Evolutionary conservation across 2,888 invertebrate species (phyloP).

Genomic region (Mythimna loreyi): DNA sequence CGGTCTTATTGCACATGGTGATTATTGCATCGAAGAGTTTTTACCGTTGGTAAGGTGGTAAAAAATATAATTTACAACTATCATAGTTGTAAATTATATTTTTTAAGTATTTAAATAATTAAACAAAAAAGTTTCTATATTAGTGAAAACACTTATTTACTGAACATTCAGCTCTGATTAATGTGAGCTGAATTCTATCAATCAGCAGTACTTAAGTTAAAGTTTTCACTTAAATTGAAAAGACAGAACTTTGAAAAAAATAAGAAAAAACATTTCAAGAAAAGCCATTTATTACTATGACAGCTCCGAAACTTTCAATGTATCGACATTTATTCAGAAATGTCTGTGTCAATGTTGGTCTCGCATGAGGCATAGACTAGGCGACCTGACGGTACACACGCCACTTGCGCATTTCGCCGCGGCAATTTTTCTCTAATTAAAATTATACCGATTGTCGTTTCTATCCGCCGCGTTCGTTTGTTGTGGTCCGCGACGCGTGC

Average conservation of each 20-base stretch:
- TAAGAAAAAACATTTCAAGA: constrained; percentile 9
- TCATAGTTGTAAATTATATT: constrained; percentile 38
- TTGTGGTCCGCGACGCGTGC: constrained; percentile 88
- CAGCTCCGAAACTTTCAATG: constrained; percentile 3
- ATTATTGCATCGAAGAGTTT: constrained; percentile 84
- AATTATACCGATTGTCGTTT: constrained; percentile 89
- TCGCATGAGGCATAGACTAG: background rate
- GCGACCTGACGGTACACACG: constrained; percentile 69
- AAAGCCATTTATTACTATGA: constrained; percentile 14
- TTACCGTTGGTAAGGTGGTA: constrained; percentile 82
- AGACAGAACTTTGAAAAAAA: background rate
- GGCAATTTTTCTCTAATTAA: constrained; percentile 91
- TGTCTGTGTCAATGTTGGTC: constrained; percentile 2
- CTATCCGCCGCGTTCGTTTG: constrained; percentile 83
- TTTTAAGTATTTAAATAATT: background rate
- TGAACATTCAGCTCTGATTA: background rate
- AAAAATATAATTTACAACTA: no score
- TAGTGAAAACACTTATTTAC: background rate
- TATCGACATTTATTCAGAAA: background rate
- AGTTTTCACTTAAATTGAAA: background rate
- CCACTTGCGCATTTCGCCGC: constrained; percentile 82
- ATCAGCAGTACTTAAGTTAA: background rate
- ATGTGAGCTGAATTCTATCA: background rate
- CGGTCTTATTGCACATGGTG: no score
- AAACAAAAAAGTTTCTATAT: background rate